phyloP scores from a whole-genome alignment of 2,113 vertebrate species.

The Oncorhynchus nerka region DNA sequence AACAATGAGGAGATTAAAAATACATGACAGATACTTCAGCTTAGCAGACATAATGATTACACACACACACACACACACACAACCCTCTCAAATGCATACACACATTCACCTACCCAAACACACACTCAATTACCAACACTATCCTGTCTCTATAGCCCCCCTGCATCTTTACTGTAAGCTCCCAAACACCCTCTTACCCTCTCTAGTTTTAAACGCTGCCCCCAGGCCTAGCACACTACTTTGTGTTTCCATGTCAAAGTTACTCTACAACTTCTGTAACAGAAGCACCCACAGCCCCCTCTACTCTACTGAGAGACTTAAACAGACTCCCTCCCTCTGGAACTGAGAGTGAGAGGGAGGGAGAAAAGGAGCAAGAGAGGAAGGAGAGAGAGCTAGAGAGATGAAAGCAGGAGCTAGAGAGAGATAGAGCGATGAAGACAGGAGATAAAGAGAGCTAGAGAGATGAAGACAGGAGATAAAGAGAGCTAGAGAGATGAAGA shows the following conservation, averaged over 20 bases:
- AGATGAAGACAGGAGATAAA: too few relatives aligned
- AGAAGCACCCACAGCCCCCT: constrained; percentile 7
- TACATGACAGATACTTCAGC: constrained; percentile 4
- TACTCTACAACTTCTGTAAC: constrained; percentile 28
- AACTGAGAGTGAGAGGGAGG: constrained; percentile 1
- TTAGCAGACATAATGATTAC: not conserved
- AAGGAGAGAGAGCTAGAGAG: too few relatives aligned
- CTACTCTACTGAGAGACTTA: not conserved
- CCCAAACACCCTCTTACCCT: too few relatives aligned
- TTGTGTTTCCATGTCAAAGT: constrained; percentile 38
- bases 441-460: too few relatives aligned
- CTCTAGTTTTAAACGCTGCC: constrained; percentile 8
- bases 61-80: constrained; percentile 5
- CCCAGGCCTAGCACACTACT: not conserved
- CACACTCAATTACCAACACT: not conserved
- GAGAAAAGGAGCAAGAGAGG: too few relatives aligned
- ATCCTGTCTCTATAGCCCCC: too few relatives aligned
- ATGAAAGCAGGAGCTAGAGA: too few relatives aligned
- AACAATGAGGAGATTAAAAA: not conserved
- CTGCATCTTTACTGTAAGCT: too few relatives aligned
- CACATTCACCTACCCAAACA: not conserved
- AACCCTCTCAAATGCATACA: too few relatives aligned
- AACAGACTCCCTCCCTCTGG: not conserved
- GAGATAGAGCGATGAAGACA: too few relatives aligned
- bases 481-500: too few relatives aligned